Percentiles rank a stretch among this genome's conserved stretches.
Conservation (phyloP, 2,797 vertebrate species). For the Muscicapa comitata region DNA sequence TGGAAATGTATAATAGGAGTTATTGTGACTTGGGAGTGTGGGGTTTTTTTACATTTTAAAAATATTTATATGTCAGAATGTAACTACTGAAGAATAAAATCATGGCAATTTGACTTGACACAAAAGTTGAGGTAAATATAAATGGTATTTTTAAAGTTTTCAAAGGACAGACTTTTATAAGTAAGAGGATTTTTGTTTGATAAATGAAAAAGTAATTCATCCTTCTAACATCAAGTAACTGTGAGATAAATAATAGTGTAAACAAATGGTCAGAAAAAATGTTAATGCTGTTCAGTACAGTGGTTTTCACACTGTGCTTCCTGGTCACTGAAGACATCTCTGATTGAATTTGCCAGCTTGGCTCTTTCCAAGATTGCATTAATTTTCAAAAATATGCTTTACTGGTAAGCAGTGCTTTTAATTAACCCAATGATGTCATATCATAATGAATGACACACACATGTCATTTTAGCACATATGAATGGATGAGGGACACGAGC, state of each 20-base stretch:
- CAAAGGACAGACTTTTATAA: neutral
- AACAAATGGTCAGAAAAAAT: neutral
- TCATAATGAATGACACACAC: neutral
- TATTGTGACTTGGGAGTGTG: neutral
- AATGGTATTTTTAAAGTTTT: neutral
- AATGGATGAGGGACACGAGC: neutral
- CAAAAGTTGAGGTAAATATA: neutral
- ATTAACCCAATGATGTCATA: neutral
- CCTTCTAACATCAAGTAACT: neutral
- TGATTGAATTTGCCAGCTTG: neutral
- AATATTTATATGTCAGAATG: neutral
- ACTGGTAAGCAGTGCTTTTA: neutral
- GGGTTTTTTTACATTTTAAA: neutral
- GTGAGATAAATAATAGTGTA: neutral
- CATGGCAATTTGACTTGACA: neutral
- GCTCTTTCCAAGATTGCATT: neutral
- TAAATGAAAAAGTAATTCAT: neutral
- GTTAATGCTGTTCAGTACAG: neutral
- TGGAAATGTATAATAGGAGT: neutral
- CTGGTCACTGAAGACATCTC: neutral
- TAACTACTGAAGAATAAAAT: neutral
- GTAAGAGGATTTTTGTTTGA: neutral
- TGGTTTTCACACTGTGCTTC: neutral
- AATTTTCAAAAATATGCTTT: neutral
- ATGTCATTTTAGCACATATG: neutral